phyloP scores from a whole-genome alignment of 2,113 vertebrate genomes.

The Sinocyclocheilus rhinocerous region DNA sequence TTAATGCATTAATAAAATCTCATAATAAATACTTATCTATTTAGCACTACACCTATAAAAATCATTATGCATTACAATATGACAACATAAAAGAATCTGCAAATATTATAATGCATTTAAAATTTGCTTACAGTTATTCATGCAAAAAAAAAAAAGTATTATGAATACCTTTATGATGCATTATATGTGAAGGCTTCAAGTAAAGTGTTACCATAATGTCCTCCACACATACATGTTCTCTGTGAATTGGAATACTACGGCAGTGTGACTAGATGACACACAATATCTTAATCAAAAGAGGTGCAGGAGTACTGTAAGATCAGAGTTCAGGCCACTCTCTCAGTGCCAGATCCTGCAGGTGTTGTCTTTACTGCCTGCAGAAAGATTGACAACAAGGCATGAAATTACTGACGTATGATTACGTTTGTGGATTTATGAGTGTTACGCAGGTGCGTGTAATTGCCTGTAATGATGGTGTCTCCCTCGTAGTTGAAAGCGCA shows the following conservation, averaged over 20 bases:
- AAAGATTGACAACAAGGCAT: constrained; percentile 45
- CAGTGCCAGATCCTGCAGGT: constrained; percentile 92
- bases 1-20: too few species aligned
- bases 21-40: too few species aligned
- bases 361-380: constrained; percentile 93
- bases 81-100: too few species aligned
- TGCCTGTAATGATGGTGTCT: constrained; percentile 89
- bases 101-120: too few species aligned
- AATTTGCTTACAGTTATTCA: too few species aligned
- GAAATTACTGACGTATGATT: background rate
- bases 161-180: too few species aligned
- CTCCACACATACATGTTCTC: background rate
- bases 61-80: too few species aligned
- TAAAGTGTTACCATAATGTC: background rate
- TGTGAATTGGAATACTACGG: background rate
- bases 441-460: constrained; percentile 55
- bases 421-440: constrained; percentile 9
- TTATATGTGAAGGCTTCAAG: too few species aligned
- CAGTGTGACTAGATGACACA: background rate
- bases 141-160: too few species aligned
- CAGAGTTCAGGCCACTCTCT: constrained; percentile 45
- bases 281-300: background rate
- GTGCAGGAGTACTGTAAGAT: constrained; percentile 10
- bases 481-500: constrained; percentile 94
- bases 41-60: too few species aligned